A percentile compares a stretch with the other conserved stretches of the same genome.
These are phyloP conservation scores for Cottus gobio DNA, from an alignment of 2,113 vertebrate genomes.

Conservation along the genomic window DNA sequence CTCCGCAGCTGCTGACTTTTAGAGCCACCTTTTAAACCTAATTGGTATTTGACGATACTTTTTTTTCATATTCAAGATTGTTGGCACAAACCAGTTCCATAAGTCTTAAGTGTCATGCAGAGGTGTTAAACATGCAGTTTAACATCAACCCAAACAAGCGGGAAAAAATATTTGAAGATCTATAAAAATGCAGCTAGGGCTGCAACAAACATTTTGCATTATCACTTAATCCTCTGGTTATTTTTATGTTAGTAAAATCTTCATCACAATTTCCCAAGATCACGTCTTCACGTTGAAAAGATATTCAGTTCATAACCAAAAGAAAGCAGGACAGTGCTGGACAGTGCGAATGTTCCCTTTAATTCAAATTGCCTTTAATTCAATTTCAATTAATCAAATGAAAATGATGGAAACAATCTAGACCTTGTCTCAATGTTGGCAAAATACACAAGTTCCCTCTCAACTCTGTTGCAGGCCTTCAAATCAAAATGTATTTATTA, in stretches of 20 bases:
- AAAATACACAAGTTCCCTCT: not conserved
- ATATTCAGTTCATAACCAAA: not conserved
- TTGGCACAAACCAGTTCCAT: not conserved
- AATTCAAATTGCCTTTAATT: not conserved
- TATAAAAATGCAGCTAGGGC: not conserved
- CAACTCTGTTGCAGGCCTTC: not conserved
- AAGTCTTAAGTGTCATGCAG: not conserved
- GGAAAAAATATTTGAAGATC: not conserved
- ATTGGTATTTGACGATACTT: not conserved
- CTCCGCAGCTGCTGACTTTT: no score
- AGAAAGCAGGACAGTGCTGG: no score
- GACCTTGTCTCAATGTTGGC: not conserved
- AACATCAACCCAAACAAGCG: not conserved
- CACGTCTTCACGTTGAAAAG: not conserved
- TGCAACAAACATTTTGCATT: not conserved
- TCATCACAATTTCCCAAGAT: no score
- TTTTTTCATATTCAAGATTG: not conserved
- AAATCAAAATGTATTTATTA: slow-evolving; percentile 13
- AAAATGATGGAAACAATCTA: not conserved
- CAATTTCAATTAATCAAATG: not conserved
- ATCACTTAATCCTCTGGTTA: not conserved
- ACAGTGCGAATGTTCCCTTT: not conserved
- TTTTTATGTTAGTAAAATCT: not conserved
- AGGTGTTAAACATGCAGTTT: not conserved
- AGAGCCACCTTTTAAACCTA: not conserved